Evolutionary conservation across 1,140 invertebrate species (phyloP).

Genomic region (Hypothenemus hampei): DNA sequence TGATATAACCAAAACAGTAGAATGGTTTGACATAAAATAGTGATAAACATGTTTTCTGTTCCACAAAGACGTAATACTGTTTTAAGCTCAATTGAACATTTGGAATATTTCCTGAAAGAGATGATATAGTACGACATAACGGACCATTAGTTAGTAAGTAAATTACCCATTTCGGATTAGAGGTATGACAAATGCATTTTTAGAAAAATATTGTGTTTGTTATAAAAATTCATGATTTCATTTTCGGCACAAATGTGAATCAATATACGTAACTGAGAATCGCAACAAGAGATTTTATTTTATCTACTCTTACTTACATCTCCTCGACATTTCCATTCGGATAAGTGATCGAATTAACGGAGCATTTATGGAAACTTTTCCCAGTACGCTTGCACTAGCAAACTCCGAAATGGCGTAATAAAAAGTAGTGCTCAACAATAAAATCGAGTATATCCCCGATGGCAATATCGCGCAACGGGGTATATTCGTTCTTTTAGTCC

Average conservation of each 20-base stretch:
- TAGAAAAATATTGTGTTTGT: too few species aligned
- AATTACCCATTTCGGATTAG: too few species aligned
- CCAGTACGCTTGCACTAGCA: slow-evolving; percentile 15
- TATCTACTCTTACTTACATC: slow-evolving; percentile 2
- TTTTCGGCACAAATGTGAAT: neutral
- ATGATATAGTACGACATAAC: too few species aligned
- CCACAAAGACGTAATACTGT: too few species aligned
- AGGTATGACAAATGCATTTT: too few species aligned
- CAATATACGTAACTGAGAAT: slow-evolving; percentile 5
- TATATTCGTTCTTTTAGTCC: slow-evolving; percentile 18
- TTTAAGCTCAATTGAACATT: too few species aligned
- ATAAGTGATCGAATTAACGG: slow-evolving; percentile 17
- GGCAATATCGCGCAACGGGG: slow-evolving; percentile 6
- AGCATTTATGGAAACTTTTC: slow-evolving; percentile 15
- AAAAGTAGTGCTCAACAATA: slow-evolving; percentile 17
- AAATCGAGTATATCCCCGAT: slow-evolving; percentile 15
- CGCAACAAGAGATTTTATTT: slow-evolving; percentile 6
- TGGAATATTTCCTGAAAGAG: too few species aligned
- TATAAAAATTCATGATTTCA: too few species aligned
- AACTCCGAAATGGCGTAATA: slow-evolving; percentile 10
- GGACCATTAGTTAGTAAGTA: too few species aligned
- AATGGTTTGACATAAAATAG: too few species aligned
- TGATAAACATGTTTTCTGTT: too few species aligned
- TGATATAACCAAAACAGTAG: too few species aligned
- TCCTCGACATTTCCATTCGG: slow-evolving; percentile 5